These are phyloP conservation scores for Dryococelus australis DNA, from an alignment of 2,888 invertebrate species.

Conservation along the genomic window DNA sequence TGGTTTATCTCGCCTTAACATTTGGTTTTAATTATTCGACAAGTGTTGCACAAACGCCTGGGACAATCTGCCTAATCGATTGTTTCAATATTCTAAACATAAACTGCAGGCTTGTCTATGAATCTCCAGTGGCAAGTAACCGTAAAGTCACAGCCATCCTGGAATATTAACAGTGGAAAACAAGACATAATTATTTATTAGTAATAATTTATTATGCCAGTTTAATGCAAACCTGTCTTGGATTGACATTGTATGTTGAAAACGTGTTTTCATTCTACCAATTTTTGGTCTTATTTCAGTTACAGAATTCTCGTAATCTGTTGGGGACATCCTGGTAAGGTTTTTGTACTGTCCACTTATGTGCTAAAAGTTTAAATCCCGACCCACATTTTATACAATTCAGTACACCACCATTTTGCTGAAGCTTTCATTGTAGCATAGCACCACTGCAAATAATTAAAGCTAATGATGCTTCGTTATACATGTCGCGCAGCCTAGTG, in stretches of 20 bases:
- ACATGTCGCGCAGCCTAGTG: background rate
- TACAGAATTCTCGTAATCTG: background rate
- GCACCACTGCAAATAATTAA: slow-evolving; percentile 1
- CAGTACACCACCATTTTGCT: background rate
- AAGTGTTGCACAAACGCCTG: background rate
- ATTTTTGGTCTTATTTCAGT: background rate
- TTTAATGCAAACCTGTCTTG: background rate
- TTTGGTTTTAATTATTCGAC: background rate
- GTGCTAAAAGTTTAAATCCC: background rate
- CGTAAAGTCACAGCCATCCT: background rate
- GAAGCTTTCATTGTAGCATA: background rate
- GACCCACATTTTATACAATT: background rate
- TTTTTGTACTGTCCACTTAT: background rate
- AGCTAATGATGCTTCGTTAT: background rate
- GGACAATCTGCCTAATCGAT: background rate
- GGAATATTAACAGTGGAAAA: background rate
- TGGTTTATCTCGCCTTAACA: background rate
- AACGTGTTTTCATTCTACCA: background rate
- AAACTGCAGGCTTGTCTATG: background rate
- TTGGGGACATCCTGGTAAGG: background rate
- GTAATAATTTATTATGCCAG: background rate
- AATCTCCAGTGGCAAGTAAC: background rate
- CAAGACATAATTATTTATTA: background rate
- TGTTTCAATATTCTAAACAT: background rate
- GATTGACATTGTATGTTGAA: background rate